These are phyloP conservation scores for Vidua macroura DNA, from an alignment of 2,113 vertebrate species.

Conservation along the genomic window DNA sequence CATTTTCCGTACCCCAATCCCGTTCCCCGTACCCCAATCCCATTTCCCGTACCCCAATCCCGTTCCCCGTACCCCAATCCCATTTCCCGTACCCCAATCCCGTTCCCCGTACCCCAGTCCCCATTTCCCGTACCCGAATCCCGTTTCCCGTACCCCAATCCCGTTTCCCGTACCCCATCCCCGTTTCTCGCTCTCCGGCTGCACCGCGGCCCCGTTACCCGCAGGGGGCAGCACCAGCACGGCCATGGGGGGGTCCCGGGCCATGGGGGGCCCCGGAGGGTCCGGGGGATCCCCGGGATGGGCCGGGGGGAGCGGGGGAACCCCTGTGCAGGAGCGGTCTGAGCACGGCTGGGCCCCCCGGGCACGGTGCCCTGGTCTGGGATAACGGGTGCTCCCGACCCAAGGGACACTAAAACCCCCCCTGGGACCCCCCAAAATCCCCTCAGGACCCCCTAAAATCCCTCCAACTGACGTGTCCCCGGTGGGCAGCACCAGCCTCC, in stretches of 20 bases:
- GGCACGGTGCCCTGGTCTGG: neutral
- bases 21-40: neutral
- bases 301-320: neutral
- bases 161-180: neutral
- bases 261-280: neutral
- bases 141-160: neutral
- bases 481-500: neutral
- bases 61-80: neutral
- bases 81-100: too few relatives aligned
- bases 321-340: neutral
- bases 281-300: neutral
- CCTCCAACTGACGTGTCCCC: too few relatives aligned
- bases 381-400: fast-evolving
- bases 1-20: too few relatives aligned
- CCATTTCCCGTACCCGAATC: too few relatives aligned
- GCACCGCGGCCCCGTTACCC: neutral
- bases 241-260: neutral
- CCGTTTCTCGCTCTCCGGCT: too few relatives aligned
- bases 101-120: too few relatives aligned
- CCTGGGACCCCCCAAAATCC: neutral
- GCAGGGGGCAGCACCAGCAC: neutral
- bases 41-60: too few relatives aligned
- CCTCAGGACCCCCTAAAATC: neutral
- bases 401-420: neutral
- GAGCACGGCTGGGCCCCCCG: neutral